Base-by-base conservation (phyloP, 1,140 invertebrate genomes). In the Geopemphigus sp. region DNA sequence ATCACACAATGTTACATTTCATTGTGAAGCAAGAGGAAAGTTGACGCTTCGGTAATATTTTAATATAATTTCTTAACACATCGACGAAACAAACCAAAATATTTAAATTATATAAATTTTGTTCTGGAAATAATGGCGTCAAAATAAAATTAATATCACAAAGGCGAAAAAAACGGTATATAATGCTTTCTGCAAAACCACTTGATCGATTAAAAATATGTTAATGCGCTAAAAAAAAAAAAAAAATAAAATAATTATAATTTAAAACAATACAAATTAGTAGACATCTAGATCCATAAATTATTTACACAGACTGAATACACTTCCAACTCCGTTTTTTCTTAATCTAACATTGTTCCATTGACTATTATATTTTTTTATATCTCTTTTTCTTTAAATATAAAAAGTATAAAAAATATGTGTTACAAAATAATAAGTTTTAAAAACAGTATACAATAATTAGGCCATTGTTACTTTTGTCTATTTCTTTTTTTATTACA, bases 391-490 rank as follows among this genome's bases (percentile, higher is more conserved):
- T 76, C 39, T 63, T 45, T 61, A 59, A 78, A 57, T 78, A 78
- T 78, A 78, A 78, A 78, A 78, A 78, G 74, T 78, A 78, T 78
- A 78, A 78, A 78, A 78, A 78, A 78, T 78, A 78, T 61, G 39
- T 47, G 22, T 63, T 78, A 74, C n/a, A 59, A 74, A 74, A 74
- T 59, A 74, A 74, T 74, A 74, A 74, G 54, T 74, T 74, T 72
- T n/a, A 57, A 74, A 74, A 39, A 74, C 54, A 56, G 50, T 72
- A 39, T 73, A 73, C 53, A 74, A 57, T 53, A 72, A 54, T 72
- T 72, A 72, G 68, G 68, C 68, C 50, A 29, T 72, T 72, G 54
- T 72, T 72, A 68, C 12, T 29, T 14, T 47, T 24, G 11, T 29
- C 68, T 72, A 54, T 72, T 32, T 29, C 26, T 45, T 54, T 72